A percentile compares a stretch with the other conserved stretches of the same genome.
phyloP scores from a whole-genome alignment of 1,140 invertebrate species.

The honey bee (Apis mellifera) region DNA sequence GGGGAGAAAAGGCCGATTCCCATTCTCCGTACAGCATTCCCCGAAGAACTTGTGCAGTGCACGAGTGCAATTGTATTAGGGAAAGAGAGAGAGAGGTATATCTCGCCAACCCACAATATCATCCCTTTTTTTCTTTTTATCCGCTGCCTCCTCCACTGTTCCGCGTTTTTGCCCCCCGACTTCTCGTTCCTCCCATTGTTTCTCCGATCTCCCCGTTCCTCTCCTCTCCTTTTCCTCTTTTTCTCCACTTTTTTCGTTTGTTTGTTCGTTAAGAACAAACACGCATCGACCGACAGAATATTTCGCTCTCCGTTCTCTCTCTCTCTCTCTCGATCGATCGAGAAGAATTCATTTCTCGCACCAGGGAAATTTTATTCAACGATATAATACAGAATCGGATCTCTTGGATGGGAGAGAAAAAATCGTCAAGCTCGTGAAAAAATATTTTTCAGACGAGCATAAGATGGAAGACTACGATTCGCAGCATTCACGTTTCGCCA shows the following conservation, averaged over 20 bases:
- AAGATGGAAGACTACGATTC: too few relatives aligned
- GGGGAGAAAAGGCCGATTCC: slow-evolving; percentile 11
- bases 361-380: too few relatives aligned
- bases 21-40: slow-evolving; percentile 1
- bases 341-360: too few relatives aligned
- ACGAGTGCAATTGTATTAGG: slow-evolving; percentile 64
- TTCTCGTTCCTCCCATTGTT: slow-evolving; percentile 37
- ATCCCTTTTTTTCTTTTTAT: neutral
- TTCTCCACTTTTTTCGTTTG: neutral
- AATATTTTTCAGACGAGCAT: too few relatives aligned
- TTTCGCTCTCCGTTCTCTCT: neutral
- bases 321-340: neutral
- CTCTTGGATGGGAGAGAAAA: too few relatives aligned
- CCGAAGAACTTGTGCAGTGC: slow-evolving; percentile 58
- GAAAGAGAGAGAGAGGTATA: neutral
- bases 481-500: slow-evolving; percentile 14
- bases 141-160: neutral
- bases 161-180: slow-evolving; percentile 16
- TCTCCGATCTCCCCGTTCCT: neutral
- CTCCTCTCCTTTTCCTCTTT: too few relatives aligned
- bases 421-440: too few relatives aligned
- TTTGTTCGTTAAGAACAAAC: slow-evolving; percentile 16
- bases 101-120: neutral
- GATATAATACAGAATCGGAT: too few relatives aligned
- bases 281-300: neutral